Base-by-base conservation (phyloP, 2,888 invertebrate species). In the Patella ulyssiponensis region DNA sequence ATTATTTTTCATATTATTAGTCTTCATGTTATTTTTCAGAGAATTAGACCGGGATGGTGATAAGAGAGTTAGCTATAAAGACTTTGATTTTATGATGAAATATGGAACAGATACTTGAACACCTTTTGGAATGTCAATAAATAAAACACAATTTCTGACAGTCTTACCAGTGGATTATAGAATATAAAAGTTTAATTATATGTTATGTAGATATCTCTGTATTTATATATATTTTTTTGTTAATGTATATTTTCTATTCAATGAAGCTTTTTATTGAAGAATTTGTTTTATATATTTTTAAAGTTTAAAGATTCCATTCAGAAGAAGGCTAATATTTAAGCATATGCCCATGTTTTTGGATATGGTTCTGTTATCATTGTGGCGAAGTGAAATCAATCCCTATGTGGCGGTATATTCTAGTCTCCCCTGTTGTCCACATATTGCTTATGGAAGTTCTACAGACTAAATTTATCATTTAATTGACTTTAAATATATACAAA, bases 81-180 rank as follows among this genome's bases (percentile, higher is more conserved):
- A 91, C 81, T 91, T 91, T 86, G 89, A 90, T 69, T 90, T 87
- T 71, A 87, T 90, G 84, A 90, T 91, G 91, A 90, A 90, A 78
- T 90, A 89, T 80, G 87, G 83, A 53, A 77, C 78, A 33, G 79
- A 76, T n/a, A 56, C 51, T 44, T 76, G 51, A 76, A 20, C 17
- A 71, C 5, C 17, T 73, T 33, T 9, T n/a, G n/a, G 52, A 17
- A 51, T 27, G 27, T 70, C 27, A 33, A 17, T 11, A 17, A 44
- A 23, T 15, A 20, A 17, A 70, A 33, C 15, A 15, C 17, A 17
- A 70, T 70, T 70, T 70, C 44, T 17, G 15, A 27, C 17, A 70
- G 3, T 33, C 33, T 44, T 44, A 44, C 44, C 9, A 44, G 44
- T 44, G 9, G 9, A 44, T 9, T 9, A 44, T 9, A 44, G 44